Conservation (phyloP, 2,113 vertebrate genomes). For the Spea bombifrons region DNA sequence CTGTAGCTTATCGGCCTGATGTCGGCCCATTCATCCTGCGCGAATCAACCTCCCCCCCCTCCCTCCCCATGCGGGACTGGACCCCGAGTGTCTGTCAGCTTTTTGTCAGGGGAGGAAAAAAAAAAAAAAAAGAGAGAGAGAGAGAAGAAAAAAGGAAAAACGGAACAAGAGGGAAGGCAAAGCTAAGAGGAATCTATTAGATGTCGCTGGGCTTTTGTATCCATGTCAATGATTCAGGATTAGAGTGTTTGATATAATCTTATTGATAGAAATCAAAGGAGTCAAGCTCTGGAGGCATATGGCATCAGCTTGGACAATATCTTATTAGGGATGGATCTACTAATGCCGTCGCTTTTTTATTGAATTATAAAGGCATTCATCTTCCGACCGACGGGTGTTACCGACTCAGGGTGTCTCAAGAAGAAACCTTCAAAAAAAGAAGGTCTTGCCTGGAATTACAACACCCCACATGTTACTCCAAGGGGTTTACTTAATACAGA, state of each 20-base stretch:
- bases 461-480: not conserved
- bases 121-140: constrained; percentile 59
- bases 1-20: constrained; percentile 73
- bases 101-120: constrained; percentile 72
- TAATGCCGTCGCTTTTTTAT: constrained; percentile 72
- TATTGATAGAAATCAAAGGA: constrained; percentile 80
- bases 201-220: constrained; percentile 84
- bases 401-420: not conserved
- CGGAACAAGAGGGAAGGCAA: constrained; percentile 75
- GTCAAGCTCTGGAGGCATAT: constrained; percentile 70
- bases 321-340: constrained; percentile 79
- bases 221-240: constrained; percentile 85
- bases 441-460: not conserved
- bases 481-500: not conserved
- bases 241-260: constrained; percentile 88
- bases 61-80: constrained; percentile 70
- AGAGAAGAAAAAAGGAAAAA: constrained; percentile 70
- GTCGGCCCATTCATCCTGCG: constrained; percentile 75
- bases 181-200: constrained; percentile 85
- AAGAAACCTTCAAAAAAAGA: constrained; percentile 17
- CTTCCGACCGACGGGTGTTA: constrained; percentile 63
- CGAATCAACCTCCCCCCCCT: constrained; percentile 67
- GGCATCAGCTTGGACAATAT: constrained; percentile 74
- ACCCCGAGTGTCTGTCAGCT: constrained; percentile 77
- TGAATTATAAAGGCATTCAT: constrained; percentile 69